Evolutionary conservation across 2,888 invertebrate genomes (phyloP).

Genomic region (Rosalia funebris): DNA sequence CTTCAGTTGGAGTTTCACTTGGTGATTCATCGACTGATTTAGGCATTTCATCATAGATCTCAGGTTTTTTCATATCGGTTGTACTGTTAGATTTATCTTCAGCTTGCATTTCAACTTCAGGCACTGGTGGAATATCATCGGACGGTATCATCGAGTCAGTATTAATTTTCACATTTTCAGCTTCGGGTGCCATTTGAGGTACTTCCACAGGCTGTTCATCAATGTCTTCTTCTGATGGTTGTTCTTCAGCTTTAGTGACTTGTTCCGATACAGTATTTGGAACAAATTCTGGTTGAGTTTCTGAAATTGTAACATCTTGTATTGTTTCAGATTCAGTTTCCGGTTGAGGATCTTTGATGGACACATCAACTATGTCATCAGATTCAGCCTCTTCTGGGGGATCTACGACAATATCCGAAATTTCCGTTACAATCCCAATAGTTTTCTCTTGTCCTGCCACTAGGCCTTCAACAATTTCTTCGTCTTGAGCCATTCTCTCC

Average conservation of each 20-base stretch:
- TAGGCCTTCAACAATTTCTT: too few relatives aligned
- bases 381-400: background rate
- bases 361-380: conserved; percentile 4
- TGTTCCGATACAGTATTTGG: conserved; percentile 21
- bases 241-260: conserved; percentile 34
- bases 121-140: too few relatives aligned
- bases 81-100: background rate
- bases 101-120: background rate
- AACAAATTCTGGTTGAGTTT: background rate
- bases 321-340: background rate
- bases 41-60: background rate
- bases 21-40: background rate
- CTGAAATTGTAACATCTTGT: background rate
- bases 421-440: conserved; percentile 12
- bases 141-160: too few relatives aligned
- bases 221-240: conserved; percentile 28
- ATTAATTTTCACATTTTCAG: background rate
- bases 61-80: background rate
- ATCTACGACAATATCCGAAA: too few relatives aligned
- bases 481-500: too few relatives aligned
- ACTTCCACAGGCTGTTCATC: conserved; percentile 1
- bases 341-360: too few relatives aligned
- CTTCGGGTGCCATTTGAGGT: conserved; percentile 10
- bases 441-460: too few relatives aligned
- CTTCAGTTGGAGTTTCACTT: background rate